These are phyloP conservation scores for Naso thynnoides DNA, from an alignment of 2,797 vertebrate species.

Conservation along the genomic window DNA sequence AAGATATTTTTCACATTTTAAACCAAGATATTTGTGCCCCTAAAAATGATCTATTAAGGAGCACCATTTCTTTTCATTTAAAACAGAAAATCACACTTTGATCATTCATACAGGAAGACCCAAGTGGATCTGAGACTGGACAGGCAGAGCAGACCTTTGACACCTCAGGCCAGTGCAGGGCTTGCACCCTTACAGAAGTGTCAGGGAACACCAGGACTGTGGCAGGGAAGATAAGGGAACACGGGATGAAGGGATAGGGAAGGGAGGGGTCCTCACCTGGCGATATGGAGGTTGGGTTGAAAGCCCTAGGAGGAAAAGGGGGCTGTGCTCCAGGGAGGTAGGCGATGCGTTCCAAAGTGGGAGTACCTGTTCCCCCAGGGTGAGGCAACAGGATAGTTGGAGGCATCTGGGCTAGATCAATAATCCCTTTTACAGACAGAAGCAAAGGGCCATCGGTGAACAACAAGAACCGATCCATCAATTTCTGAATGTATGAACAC, in stretches of 20 bases:
- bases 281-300: constrained; percentile 96
- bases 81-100: constrained; percentile 1
- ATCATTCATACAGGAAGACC: constrained; percentile 3
- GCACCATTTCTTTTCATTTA: background rate
- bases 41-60: constrained; percentile 9
- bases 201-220: constrained; percentile 54
- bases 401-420: constrained; percentile 99
- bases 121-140: constrained; percentile 24
- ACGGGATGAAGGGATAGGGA: constrained; percentile 60
- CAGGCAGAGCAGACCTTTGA: constrained; percentile 52
- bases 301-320: constrained; percentile 94
- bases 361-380: constrained; percentile 94
- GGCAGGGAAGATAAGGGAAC: constrained; percentile 68
- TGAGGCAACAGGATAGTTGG: constrained; percentile 99
- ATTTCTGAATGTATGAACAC: constrained; percentile 78
- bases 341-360: constrained; percentile 96
- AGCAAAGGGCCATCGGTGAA: constrained; percentile 90
- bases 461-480: constrained; percentile 83
- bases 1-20: constrained; percentile 3
- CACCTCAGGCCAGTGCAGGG: constrained; percentile 56
- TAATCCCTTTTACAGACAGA: constrained; percentile 97
- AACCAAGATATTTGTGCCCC: background rate
- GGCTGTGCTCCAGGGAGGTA: constrained; percentile 97
- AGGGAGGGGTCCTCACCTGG: constrained; percentile 89
- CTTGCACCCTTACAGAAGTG: constrained; percentile 45